These are phyloP conservation scores for Falco cherrug DNA, from an alignment of 2,797 vertebrate genomes.

Conservation along the genomic window DNA sequence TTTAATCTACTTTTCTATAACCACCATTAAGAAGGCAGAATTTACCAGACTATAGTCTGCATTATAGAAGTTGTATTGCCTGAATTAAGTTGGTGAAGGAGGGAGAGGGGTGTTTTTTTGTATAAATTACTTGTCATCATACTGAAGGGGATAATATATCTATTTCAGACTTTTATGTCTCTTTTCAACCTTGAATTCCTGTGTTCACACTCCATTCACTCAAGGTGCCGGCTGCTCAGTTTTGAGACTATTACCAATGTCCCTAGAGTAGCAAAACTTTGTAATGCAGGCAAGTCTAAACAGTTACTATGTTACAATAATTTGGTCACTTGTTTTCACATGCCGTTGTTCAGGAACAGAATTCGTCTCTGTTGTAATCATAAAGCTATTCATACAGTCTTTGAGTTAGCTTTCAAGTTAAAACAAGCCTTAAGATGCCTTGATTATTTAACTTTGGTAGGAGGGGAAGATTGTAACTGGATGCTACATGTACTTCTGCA, in stretches of 20 bases:
- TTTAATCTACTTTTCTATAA: neutral
- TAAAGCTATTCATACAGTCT: neutral
- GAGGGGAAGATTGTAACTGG: neutral
- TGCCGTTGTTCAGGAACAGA: neutral
- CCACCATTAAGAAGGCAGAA: neutral
- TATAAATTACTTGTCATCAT: neutral
- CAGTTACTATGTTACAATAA: neutral
- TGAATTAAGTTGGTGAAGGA: neutral
- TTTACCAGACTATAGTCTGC: neutral
- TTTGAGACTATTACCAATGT: neutral
- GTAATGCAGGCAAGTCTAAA: neutral
- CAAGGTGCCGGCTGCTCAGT: neutral
- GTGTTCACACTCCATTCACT: neutral
- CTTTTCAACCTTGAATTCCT: neutral
- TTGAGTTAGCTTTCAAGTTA: slow-evolving; percentile 1
- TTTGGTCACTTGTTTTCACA: neutral
- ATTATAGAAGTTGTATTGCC: neutral
- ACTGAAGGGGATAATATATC: neutral
- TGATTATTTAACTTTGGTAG: neutral
- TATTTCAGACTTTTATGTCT: neutral
- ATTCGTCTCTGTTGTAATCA: neutral
- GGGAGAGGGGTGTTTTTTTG: fast-evolving
- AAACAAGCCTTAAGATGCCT: neutral
- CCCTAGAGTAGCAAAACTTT: neutral
- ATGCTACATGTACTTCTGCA: neutral